Evolutionary conservation across 2,113 vertebrate genomes (phyloP), one percentile per base, ranked within the genome.

Genomic region (Malaclemys terrapin): DNA sequence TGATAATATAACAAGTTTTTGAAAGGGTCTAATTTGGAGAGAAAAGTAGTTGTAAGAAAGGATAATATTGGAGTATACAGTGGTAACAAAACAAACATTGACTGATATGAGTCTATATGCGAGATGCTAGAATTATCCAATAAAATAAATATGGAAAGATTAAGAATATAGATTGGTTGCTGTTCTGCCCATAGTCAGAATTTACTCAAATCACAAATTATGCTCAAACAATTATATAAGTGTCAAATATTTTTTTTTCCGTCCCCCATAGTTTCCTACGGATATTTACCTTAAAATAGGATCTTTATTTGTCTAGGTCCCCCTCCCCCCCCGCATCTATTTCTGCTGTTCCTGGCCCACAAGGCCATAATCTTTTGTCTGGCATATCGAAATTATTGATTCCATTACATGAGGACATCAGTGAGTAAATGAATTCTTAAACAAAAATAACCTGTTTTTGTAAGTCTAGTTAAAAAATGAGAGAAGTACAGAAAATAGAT

Each of bases 21-120:
- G 31, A 17, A 65, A 35, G 2, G 0, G 42, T 16, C 78, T 5
- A 50, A 31, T 1, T 35, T 5, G 10, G 35, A 65, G 38, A 35
- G 35, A 1, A 31, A 57, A 89, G 20, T 0, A 16, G 31, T 24
- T 8, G 5, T 27, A 24, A 8, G 22, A n/a, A 79, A 8, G 19
- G 52, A 59, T 8, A 47, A 47, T 45, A 47, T 1, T 38, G 75
- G 42, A 86, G 45, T 78, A 1, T 4, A 31, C 5, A 24, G 10
- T 13, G 62, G 4, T 29, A 29, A 4, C 0, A 6, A 1, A 50
- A 81, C 9, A 69, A 87, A 8, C 6, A 5, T 1, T 1, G 9
- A n/a, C 52, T 25, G 5, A 59, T 31, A 0, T 24, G 85, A 54
- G 35, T 93, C 72, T 87, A 22, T 38, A 22, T 20, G 35, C 2